Evolutionary conservation across 2,797 vertebrate species (phyloP), one percentile per base, ranked within the genome.

Genomic region (Calcarius lapponicus): DNA sequence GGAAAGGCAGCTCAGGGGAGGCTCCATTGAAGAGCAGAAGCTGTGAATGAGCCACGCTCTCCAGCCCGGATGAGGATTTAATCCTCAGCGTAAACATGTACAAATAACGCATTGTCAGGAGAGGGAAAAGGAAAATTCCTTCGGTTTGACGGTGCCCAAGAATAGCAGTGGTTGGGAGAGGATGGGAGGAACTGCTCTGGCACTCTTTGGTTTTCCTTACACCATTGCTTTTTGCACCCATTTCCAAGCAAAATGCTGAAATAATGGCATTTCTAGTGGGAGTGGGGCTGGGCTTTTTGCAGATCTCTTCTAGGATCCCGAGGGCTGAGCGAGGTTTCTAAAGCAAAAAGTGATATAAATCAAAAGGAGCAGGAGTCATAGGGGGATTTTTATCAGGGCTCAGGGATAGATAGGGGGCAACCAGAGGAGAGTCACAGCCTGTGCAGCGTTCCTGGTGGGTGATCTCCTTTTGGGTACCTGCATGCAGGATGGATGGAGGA

Each of bases 71-170:
- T 92, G 87, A 43, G 80, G 86, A 88, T 81, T 86, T 95, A 96
- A 97, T 96, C 90, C 88, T 93, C 56, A 69, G 65, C 0, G 7
- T 96, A 96, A 97, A 96, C 74, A 89, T 80, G 87, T 93, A 86
- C 81, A 72, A 93, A 80, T 95, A 95, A 51, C 0, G 8, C 51
- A 40, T 80, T 85, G 85, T 91, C 83, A 74, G 50, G 69, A 90
- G 82, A 90, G 76, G 54, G 85, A 91, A 79, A 84, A 60, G 83
- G 69, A 80, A 82, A 89, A 93, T 88, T 76, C 78, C 79, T 94
- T 54, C 2, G 2, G 28, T 93, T 78, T 92, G 53, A n/a, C 0
- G 0, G 76, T 40, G 70, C 87, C 80, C 67, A 66, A 87, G 87
- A 94, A 92, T 71, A 88, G 81, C 74, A 92, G 83, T 43, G 65